Evolutionary conservation across 2,888 invertebrate genomes (phyloP), one percentile per base, ranked within the genome.

Genomic region (Cerceris rybyensis): DNA sequence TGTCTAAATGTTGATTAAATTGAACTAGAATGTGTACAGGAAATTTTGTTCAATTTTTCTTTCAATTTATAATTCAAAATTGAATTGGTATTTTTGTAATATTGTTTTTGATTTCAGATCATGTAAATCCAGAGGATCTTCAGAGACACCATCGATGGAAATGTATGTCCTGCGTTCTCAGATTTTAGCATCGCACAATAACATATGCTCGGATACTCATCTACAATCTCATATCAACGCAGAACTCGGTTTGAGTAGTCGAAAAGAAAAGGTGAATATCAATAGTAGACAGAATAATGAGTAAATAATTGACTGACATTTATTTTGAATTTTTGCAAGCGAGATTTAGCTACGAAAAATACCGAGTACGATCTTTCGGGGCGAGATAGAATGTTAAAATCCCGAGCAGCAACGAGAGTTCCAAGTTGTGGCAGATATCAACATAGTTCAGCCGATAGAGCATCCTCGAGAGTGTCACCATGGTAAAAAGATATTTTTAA

Each of bases 181-280:
- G 70, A 89, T 89, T 66, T 75, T 89, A 49, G 87, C 90, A 8
- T 89, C 88, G 0, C 89, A 89, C 68, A 89, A 90, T 74, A 88
- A 88, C 59, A 85, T 83, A 52, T 89, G 90, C 57, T 90, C 89
- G 0, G 83, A 88, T 57, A 84, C 88, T 14, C 91, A 91, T 64
- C 64, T 91, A 5, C 89, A 90, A 66, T 91, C 91, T 16, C 91
- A 91, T 17, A 86, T 90, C 7, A 91, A 90, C 67, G 88, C 90
- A 2, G 90, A 90, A 73, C 74, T 89, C 0, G 85, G 81, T 28
- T 60, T 85, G 17, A 85, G 77, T 16, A 85, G 59, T 60, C 82
- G 87, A 28, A 83, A 57, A 50, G 84, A 87, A n/a, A 88, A 86
- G 78, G 90, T 90, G 82, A 70, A 13, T 16, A 50, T 28, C 28